Base-by-base conservation (phyloP, 2,797 vertebrate species). In the Hydrolagus colliei region DNA sequence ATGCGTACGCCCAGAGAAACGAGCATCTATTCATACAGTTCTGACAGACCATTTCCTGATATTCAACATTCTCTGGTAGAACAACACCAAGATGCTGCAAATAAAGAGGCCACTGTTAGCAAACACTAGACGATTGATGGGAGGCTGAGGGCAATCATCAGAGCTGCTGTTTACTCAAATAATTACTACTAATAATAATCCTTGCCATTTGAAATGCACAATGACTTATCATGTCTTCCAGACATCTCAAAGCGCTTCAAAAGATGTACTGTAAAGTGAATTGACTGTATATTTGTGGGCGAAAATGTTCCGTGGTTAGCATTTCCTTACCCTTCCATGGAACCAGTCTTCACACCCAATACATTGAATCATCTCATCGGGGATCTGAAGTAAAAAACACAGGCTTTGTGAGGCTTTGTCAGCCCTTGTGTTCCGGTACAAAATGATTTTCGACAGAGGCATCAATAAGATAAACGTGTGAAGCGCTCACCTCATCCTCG, bases 341-440 rank as follows among this genome's bases (percentile, higher is more conserved):
- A 98, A 96, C 98, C 98, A 99, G 89, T 99, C 98, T 91, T 99
- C 98, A 93, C 98, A 99, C 84, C 97, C 92, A 79, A 98, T 92
- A 90, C 98, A 99, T 18, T 99, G 98, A 88, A 99, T 98, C 97
- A 99, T 99, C 93, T 98, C 97, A 88, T 99, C 98, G 59, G 96
- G 94, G 91, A 96, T 94, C 98, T 99, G 89, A 16, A 78, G 22
- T 14, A 88, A 88, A 2, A 9, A 35, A 22, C 62, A 52, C 0
- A 41, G 27, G 9, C 32, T 52, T 32, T 16, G 12, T 82, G 27
- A 71, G 32, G 10, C 9, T 27, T 27, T n/a, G 41, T 2, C 9
- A 4, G 65, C 32, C 41, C 65, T 6, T 41, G 32, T 11, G 10
- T 77, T 77, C 11, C 5, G 20, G 52, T 3, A 10, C 9, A 61